Percentiles rank a stretch among this genome's conserved stretches.
Conservation (phyloP, 1,140 invertebrate genomes). For the Lysiphlebus fabarum region DNA sequence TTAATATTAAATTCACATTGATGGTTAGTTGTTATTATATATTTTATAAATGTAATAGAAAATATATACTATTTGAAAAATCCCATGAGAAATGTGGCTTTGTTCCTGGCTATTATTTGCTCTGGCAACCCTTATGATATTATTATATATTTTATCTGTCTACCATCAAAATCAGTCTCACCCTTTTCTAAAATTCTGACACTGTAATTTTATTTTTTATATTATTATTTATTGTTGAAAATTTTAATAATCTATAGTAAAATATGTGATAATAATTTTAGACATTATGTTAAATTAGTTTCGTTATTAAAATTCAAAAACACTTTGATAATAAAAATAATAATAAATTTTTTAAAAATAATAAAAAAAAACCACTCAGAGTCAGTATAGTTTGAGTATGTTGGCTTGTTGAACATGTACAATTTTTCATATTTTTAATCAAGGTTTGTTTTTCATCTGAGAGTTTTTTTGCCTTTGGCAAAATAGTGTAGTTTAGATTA, state of each 20-base stretch:
- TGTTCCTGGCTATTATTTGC: conserved; percentile 57
- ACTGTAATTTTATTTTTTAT: conserved; percentile 18
- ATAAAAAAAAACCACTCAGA: conserved; percentile 44
- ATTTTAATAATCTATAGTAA: conserved; percentile 5
- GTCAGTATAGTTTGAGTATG: conserved; percentile 38
- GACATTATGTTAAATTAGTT: conserved; percentile 56
- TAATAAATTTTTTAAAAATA: conserved; percentile 10
- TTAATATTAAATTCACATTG: conserved; percentile 53
- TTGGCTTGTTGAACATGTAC: conserved; percentile 53
- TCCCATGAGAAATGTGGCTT: conserved; percentile 51
- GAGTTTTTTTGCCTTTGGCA: too few species aligned
- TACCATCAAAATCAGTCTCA: conserved; percentile 28
- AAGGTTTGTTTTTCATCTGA: too few species aligned
- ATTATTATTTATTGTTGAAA: conserved; percentile 49
- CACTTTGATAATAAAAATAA: conserved; percentile 20
- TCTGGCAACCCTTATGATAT: conserved; percentile 52
- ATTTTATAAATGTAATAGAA: conserved; percentile 2
- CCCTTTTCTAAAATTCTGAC: conserved; percentile 19
- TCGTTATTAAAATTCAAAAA: conserved; percentile 51
- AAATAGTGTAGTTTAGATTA: conserved; percentile 26
- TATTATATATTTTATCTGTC: conserved; percentile 55
- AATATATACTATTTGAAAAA: conserved; percentile 29
- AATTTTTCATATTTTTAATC: conserved; percentile 25
- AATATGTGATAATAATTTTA: not conserved
- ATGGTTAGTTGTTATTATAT: conserved; percentile 17